These are phyloP conservation scores for Heteromormyrus szaboi DNA, from an alignment of 2,797 vertebrate species.

Conservation along the genomic window DNA sequence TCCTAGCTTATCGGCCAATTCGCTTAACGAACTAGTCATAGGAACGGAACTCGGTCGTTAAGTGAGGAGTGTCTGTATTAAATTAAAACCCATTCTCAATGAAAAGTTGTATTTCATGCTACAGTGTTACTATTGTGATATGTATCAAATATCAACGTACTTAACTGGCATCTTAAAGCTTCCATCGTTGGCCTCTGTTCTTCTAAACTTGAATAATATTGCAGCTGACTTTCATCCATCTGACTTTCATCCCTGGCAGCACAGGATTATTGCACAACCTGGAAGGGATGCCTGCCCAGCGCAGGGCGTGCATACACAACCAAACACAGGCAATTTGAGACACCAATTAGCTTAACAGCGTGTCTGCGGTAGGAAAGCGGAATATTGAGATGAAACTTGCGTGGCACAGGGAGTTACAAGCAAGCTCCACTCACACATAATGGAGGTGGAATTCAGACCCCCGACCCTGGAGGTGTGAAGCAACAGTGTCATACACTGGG, in stretches of 20 bases:
- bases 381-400: not conserved
- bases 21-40: not conserved
- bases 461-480: not conserved
- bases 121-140: not conserved
- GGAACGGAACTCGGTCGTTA: not conserved
- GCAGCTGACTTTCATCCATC: not conserved
- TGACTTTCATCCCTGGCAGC: not conserved
- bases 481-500: not conserved
- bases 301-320: not conserved
- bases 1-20: not conserved
- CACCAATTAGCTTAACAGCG: not conserved
- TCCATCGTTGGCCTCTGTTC: not conserved
- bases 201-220: not conserved
- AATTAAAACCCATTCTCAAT: not conserved
- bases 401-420: not conserved
- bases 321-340: not conserved
- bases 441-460: not conserved
- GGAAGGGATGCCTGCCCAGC: not conserved
- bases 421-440: not conserved
- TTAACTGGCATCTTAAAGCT: not conserved
- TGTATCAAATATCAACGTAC: not conserved
- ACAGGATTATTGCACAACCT: not conserved
- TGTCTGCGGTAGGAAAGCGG: not conserved
- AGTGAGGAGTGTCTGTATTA: not conserved
- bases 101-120: not conserved